phyloP scores from a whole-genome alignment of 2,113 vertebrate species.

The Mastomys coucha region DNA sequence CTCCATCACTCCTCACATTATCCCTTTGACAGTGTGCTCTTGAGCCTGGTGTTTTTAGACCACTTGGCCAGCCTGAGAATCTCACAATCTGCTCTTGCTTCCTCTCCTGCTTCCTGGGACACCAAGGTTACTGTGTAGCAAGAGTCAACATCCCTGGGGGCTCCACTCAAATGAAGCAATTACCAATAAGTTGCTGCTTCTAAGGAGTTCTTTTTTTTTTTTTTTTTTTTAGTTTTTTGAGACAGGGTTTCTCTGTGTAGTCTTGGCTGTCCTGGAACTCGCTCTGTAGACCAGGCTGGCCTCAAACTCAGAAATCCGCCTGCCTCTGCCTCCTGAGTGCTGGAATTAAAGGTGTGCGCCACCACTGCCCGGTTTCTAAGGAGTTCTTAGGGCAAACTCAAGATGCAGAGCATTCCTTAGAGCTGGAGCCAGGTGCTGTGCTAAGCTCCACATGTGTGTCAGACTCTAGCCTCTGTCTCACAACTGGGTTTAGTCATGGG shows the following conservation, averaged over 20 bases:
- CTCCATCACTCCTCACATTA: neutral
- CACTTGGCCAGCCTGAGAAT: neutral
- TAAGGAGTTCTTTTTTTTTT: neutral
- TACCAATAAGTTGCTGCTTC: neutral
- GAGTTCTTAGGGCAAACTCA: neutral
- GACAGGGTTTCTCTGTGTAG: too few species aligned
- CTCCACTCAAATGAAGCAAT: neutral
- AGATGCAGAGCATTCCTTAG: fast-evolving
- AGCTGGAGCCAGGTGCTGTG: neutral
- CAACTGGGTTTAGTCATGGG: neutral
- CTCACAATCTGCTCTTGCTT: neutral
- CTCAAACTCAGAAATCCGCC: too few species aligned
- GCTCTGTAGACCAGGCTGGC: too few species aligned
- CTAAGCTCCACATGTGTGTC: neutral
- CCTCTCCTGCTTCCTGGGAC: too few species aligned
- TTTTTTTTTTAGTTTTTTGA: too few species aligned
- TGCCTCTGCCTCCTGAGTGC: too few species aligned
- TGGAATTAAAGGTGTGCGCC: too few species aligned
- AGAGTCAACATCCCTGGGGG: neutral
- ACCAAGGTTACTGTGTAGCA: neutral
- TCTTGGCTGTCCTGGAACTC: too few species aligned
- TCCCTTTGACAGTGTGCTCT: neutral
- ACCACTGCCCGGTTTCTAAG: too few species aligned
- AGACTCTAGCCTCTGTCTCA: neutral
- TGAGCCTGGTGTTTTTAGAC: neutral